These are phyloP conservation scores for Brachyptera putata DNA, from an alignment of 2,888 invertebrate species.

Conservation along the genomic window DNA sequence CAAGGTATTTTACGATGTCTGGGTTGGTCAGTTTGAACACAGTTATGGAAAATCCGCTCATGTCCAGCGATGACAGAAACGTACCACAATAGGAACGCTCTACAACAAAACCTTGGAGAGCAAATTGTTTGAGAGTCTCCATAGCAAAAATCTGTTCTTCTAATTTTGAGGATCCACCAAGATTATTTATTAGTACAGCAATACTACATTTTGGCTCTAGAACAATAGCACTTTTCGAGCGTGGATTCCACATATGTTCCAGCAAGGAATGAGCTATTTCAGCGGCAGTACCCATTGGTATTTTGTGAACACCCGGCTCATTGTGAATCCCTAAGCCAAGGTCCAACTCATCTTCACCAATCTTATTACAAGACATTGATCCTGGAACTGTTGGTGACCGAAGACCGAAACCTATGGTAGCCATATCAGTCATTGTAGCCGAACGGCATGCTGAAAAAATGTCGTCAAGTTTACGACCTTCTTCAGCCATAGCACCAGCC, in stretches of 20 bases:
- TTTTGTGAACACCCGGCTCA: conserved; percentile 47
- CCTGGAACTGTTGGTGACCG: conserved; percentile 64
- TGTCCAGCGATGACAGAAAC: conserved; percentile 70
- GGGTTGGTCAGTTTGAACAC: conserved; percentile 53
- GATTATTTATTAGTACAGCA: conserved; percentile 70
- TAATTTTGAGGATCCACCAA: conserved; percentile 67
- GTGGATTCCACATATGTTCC: conserved; percentile 3
- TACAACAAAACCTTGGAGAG: conserved; percentile 25
- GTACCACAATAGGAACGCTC: conserved; percentile 33
- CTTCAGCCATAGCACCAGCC: conserved; percentile 50
- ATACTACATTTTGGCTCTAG: too few relatives aligned
- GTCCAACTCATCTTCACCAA: conserved; percentile 45
- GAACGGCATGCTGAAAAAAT: conserved; percentile 37
- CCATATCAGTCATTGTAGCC: conserved; percentile 44
- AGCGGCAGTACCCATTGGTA: conserved; percentile 40
- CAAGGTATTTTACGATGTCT: conserved; percentile 53
- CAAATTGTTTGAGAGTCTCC: conserved; percentile 45
- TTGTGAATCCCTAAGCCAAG: conserved; percentile 56
- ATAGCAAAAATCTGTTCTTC: conserved; percentile 57
- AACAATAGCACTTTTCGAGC: too few relatives aligned
- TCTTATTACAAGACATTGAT: conserved; percentile 32
- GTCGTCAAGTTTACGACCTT: conserved; percentile 44
- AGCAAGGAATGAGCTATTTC: conserved; percentile 20
- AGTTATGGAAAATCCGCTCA: conserved; percentile 73
- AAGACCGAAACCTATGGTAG: conserved; percentile 66